Evolutionary conservation across 2,797 vertebrate genomes (phyloP).

Genomic region (Gymnoscopelus braueri): DNA sequence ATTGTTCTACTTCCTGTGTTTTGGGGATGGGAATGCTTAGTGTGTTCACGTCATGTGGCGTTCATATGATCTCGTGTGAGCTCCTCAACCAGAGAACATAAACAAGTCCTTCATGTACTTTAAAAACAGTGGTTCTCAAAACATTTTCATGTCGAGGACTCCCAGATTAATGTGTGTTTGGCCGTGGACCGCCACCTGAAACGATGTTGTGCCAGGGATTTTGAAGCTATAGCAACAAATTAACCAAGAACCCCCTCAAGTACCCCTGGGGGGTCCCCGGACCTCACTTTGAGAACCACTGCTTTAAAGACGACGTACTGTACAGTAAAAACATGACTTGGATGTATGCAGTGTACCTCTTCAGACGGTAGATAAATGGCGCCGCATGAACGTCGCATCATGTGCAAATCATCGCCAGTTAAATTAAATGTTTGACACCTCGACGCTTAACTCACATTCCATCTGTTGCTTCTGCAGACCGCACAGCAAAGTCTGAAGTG

Average conservation of each 20-base stretch:
- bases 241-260: too few relatives aligned
- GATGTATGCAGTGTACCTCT: not conserved
- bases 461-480: constrained; percentile 7
- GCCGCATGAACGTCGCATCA: constrained; percentile 3
- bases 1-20: constrained; percentile 71
- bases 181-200: too few relatives aligned
- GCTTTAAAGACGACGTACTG: too few relatives aligned
- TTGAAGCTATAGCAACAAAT: too few relatives aligned
- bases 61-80: not conserved
- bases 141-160: too few relatives aligned
- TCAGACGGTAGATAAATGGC: not conserved
- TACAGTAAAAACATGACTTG: too few relatives aligned
- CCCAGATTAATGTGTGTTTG: too few relatives aligned
- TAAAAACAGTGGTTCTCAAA: too few relatives aligned
- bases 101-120: too few relatives aligned
- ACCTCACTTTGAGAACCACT: too few relatives aligned
- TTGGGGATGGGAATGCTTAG: constrained; percentile 64
- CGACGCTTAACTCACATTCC: constrained; percentile 44
- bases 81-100: not conserved
- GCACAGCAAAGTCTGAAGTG: not conserved
- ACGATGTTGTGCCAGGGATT: too few relatives aligned
- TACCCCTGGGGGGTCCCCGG: too few relatives aligned
- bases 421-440: not conserved
- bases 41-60: constrained; percentile 44
- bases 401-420: not conserved